Conservation (phyloP, 2,888 invertebrate species). For the Mactromeris polynyma region DNA sequence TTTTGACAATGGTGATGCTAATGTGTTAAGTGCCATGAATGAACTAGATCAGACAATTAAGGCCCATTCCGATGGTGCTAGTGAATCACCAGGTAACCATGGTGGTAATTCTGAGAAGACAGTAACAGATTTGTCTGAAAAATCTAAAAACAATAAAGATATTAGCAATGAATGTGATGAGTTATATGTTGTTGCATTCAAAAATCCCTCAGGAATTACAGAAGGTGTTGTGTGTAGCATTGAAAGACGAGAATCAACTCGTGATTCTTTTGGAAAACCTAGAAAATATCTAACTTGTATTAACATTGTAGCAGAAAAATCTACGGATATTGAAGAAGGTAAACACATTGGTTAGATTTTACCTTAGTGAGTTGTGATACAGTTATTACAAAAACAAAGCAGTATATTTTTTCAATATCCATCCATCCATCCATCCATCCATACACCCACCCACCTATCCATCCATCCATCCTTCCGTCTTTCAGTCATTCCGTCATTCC, state of each 20-base stretch:
- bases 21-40: conserved; percentile 37
- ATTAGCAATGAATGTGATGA: conserved; percentile 39
- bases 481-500: no score
- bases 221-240: conserved; percentile 71
- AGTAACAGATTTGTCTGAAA: not conserved
- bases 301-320: conserved; percentile 64
- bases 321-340: conserved; percentile 52
- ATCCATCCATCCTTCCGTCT: not conserved
- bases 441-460: not conserved
- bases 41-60: conserved; percentile 31
- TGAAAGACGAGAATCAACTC: conserved; percentile 52
- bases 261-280: conserved; percentile 54
- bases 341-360: conserved; percentile 22
- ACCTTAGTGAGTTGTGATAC: not conserved
- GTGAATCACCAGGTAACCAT: not conserved
- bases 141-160: not conserved
- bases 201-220: conserved; percentile 59
- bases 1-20: conserved; percentile 17
- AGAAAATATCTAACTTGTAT: conserved; percentile 73
- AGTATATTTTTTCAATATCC: no score
- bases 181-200: conserved; percentile 60
- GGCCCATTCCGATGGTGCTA: conserved; percentile 23
- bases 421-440: not conserved
- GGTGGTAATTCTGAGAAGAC: not conserved
- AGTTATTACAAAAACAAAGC: no score